A percentile compares a stretch with the other conserved stretches of the same genome.
Conservation (phyloP, 2,797 vertebrate genomes). For the Darevskia nairensis region DNA sequence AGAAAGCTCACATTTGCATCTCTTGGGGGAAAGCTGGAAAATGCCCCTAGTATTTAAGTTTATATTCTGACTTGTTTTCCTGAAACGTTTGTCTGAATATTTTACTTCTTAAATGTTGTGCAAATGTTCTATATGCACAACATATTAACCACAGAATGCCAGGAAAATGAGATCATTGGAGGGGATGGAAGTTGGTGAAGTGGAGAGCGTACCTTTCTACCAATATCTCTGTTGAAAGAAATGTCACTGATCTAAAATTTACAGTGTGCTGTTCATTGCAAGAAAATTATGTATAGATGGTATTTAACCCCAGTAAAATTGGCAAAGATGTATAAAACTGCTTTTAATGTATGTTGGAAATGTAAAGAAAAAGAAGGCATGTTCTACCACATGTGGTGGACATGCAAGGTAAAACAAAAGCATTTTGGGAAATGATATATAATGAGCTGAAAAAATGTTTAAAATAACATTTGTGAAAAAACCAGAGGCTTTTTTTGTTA, state of each 20-base stretch:
- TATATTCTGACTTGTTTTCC: conserved; percentile 2
- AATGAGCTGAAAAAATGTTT: too few species aligned
- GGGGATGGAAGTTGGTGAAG: not conserved
- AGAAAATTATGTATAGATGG: too few species aligned
- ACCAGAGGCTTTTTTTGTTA: too few species aligned
- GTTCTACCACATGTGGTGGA: too few species aligned
- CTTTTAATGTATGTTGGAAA: too few species aligned
- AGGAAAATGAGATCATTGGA: fast-evolving
- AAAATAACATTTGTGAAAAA: too few species aligned
- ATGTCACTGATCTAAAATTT: not conserved
- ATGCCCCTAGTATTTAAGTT: not conserved
- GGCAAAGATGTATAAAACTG: too few species aligned
- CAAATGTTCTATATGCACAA: not conserved
- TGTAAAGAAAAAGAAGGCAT: too few species aligned
- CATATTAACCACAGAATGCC: fast-evolving
- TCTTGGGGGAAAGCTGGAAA: conserved; percentile 22
- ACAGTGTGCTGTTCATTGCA: too few species aligned
- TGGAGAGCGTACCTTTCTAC: not conserved
- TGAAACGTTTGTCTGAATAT: not conserved
- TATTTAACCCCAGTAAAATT: too few species aligned
- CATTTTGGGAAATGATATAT: too few species aligned
- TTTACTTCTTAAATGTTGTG: not conserved
- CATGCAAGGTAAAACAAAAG: too few species aligned
- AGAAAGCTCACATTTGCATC: not conserved
- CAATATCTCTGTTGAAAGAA: not conserved